Conservation (phyloP, 2,888 invertebrate species). For the Ophonus ardosiacus region DNA sequence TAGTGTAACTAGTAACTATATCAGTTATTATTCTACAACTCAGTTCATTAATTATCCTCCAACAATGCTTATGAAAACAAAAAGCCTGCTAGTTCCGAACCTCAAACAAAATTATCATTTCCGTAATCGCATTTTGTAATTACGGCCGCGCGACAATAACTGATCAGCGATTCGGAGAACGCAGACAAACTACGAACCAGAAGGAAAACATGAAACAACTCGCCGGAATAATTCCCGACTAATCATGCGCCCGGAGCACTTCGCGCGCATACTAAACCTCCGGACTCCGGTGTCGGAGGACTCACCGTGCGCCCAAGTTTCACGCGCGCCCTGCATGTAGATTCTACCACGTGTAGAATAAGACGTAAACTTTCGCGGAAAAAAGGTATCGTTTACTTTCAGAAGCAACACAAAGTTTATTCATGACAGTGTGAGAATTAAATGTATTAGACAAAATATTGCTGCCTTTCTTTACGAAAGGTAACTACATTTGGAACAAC, state of each 20-base stretch:
- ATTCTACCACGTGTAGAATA: neutral
- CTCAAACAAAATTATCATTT: conserved; percentile 58
- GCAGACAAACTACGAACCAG: conserved; percentile 24
- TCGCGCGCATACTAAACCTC: conserved; percentile 55
- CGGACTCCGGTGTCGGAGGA: conserved; percentile 1
- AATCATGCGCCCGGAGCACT: conserved; percentile 42
- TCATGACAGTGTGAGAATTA: neutral
- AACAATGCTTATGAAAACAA: neutral
- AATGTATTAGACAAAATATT: neutral
- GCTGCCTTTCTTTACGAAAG: too few relatives aligned
- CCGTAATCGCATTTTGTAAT: conserved; percentile 45
- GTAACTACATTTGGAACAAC: too few relatives aligned
- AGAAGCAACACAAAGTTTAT: neutral
- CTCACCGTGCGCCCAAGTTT: conserved; percentile 14
- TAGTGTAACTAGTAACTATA: neutral
- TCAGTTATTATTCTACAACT: neutral
- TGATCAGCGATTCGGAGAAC: conserved; percentile 37
- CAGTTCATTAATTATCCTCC: conserved; percentile 10
- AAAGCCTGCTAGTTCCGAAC: conserved; percentile 13
- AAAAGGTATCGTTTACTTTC: neutral
- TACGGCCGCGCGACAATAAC: conserved; percentile 43
- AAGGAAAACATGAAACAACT: conserved; percentile 59
- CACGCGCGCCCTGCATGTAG: conserved; percentile 37
- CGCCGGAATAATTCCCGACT: conserved; percentile 50
- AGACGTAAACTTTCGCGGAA: neutral